These are phyloP conservation scores for Sthenelais limicola DNA, from an alignment of 2,888 invertebrate genomes.

Conservation along the genomic window DNA sequence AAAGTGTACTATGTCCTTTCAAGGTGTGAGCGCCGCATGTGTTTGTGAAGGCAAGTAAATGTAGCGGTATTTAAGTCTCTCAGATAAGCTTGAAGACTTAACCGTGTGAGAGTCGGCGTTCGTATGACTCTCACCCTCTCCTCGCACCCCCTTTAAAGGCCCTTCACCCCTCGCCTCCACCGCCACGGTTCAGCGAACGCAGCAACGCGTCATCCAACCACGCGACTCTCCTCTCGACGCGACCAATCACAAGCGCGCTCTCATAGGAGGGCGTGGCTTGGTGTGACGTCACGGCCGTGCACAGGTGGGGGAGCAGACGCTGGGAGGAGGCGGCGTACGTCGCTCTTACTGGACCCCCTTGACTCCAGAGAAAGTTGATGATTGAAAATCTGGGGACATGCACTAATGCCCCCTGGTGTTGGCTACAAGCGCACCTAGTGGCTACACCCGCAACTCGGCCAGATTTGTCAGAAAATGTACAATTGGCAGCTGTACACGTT, in stretches of 20 bases:
- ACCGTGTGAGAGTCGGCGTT: constrained; percentile 5
- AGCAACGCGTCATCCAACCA: constrained; percentile 3
- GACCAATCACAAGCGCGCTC: constrained; percentile 29
- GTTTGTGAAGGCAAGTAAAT: background rate
- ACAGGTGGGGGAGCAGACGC: background rate
- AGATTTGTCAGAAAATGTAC: too few species aligned
- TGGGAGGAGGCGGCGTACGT: background rate
- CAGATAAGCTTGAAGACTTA: too few species aligned
- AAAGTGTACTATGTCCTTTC: too few species aligned
- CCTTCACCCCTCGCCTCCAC: background rate
- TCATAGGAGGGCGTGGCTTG: constrained; percentile 23
- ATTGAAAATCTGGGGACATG: too few species aligned
- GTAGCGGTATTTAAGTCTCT: constrained; percentile 14
- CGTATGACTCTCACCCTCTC: constrained; percentile 21
- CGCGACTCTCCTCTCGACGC: constrained; percentile 6
- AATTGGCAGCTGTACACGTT: too few species aligned
- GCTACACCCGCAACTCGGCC: too few species aligned
- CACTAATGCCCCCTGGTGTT: too few species aligned
- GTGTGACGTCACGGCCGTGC: background rate
- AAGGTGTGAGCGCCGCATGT: background rate
- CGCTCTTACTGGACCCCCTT: too few species aligned
- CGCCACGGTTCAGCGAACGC: constrained; percentile 19
- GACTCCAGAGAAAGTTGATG: too few species aligned
- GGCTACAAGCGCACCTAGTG: too few species aligned
- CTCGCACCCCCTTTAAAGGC: constrained; percentile 16